These are phyloP conservation scores for Tapirus indicus DNA, from an alignment of 2,797 vertebrate species.

Conservation along the genomic window DNA sequence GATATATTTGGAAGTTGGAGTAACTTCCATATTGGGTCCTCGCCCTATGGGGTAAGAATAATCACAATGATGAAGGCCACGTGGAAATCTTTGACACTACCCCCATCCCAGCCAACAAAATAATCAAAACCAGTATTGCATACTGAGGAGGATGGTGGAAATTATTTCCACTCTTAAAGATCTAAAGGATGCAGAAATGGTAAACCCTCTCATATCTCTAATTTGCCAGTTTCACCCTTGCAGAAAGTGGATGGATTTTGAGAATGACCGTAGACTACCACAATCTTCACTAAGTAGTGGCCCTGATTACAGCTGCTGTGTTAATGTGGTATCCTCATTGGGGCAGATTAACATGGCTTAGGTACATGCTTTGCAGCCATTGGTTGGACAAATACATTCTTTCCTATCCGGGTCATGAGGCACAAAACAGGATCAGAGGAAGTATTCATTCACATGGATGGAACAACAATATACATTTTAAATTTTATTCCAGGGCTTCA, in stretches of 20 bases:
- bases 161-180: not conserved
- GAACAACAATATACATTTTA: not conserved
- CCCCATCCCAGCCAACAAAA: not conserved
- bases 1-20: not conserved
- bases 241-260: not conserved
- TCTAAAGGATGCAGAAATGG: not conserved
- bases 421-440: not conserved
- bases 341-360: no score
- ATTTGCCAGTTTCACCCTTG: not conserved
- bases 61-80: not conserved
- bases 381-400: no score
- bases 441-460: not conserved
- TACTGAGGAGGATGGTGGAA: not conserved
- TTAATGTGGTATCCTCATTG: no score
- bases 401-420: no score
- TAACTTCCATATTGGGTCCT: not conserved
- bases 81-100: not conserved
- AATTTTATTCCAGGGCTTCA: not conserved
- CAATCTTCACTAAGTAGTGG: no score
- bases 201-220: not conserved
- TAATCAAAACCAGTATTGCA: not conserved
- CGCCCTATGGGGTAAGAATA: not conserved
- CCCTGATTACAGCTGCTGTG: no score
- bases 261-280: no score
- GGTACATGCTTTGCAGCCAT: no score